These are phyloP conservation scores for Pycnonotus jocosus DNA, from an alignment of 2,113 vertebrate species.

Conservation along the genomic window DNA sequence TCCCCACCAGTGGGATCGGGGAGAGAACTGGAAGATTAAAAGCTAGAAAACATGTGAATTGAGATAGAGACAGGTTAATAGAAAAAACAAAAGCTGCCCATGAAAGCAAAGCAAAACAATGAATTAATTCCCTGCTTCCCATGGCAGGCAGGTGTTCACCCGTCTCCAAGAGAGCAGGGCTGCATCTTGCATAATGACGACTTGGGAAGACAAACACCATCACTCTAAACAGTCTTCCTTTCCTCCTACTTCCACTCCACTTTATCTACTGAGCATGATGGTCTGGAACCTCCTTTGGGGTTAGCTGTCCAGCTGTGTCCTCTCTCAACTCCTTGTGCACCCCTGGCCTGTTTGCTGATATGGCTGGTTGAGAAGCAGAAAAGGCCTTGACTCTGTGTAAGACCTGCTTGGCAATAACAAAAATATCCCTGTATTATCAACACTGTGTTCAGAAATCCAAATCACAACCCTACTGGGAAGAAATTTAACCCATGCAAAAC, in stretches of 20 bases:
- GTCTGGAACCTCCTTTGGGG: neutral
- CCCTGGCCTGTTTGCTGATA: rapidly evolving
- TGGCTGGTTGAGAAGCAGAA: neutral
- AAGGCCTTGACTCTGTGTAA: neutral
- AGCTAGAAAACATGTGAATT: neutral
- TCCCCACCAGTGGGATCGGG: rapidly evolving
- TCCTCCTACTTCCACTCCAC: neutral
- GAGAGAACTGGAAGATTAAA: neutral
- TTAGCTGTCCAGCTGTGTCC: neutral
- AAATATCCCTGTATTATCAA: neutral
- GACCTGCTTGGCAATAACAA: neutral
- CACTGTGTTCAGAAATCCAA: neutral
- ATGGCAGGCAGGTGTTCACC: neutral
- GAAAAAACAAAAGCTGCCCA: neutral
- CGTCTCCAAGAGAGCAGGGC: neutral
- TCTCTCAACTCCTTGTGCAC: neutral
- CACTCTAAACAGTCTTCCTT: rapidly evolving
- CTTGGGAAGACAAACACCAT: rapidly evolving
- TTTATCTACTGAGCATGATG: neutral
- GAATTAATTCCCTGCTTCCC: neutral
- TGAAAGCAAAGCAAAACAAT: neutral
- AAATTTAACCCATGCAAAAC: neutral
- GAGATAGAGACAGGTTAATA: neutral
- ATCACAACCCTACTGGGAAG: neutral
- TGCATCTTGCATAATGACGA: rapidly evolving